phyloP scores from a whole-genome alignment of 2,888 invertebrate species.

The Pandemis heparana region DNA sequence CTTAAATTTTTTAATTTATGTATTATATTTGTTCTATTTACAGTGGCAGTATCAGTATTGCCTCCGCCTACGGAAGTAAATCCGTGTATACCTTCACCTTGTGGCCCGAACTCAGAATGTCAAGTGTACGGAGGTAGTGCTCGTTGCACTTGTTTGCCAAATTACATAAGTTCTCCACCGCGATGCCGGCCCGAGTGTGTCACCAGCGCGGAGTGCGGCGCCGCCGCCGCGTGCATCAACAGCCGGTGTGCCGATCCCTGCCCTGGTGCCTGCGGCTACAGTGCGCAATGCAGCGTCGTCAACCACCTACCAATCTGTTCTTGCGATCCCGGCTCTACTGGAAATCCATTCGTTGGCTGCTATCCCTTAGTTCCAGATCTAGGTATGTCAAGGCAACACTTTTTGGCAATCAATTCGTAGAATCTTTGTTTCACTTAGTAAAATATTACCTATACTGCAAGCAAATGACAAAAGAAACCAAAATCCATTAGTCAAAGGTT shows the following conservation, averaged over 20 bases:
- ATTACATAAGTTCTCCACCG: conserved; percentile 91
- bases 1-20: too few relatives aligned
- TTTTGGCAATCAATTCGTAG: too few relatives aligned
- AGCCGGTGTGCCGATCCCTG: conserved; percentile 92
- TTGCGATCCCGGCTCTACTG: conserved; percentile 88
- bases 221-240: conserved; percentile 89
- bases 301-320: conserved; percentile 90
- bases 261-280: conserved; percentile 91
- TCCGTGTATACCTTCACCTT: conserved; percentile 91
- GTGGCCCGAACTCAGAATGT: conserved; percentile 92
- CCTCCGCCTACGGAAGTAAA: conserved; percentile 66
- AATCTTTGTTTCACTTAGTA: too few relatives aligned
- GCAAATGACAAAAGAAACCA: too few relatives aligned
- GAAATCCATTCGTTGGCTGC: conserved; percentile 89
- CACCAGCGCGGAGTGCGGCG: conserved; percentile 89
- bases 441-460: too few relatives aligned
- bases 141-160: conserved; percentile 89
- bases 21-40: conserved; percentile 38
- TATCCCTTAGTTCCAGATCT: conserved; percentile 61
- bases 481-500: too few relatives aligned
- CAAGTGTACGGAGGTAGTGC: conserved; percentile 87
- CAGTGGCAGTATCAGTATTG: conserved; percentile 66
- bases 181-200: conserved; percentile 91
- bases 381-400: neutral
- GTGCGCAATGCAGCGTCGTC: conserved; percentile 90